phyloP scores from a whole-genome alignment of 2,113 vertebrate species.

The Brachypteracias leptosomus region DNA sequence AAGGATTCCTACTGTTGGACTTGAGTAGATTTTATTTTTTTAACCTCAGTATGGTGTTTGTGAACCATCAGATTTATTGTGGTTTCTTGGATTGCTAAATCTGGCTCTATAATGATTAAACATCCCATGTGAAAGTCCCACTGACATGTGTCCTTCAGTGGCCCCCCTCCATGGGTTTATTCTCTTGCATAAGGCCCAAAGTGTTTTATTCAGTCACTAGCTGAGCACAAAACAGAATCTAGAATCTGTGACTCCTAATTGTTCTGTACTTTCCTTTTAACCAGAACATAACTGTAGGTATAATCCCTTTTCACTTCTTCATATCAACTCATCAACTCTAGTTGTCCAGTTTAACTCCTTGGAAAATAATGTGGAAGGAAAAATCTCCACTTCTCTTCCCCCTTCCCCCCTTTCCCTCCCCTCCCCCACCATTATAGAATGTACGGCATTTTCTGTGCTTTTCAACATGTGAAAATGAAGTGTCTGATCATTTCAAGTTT shows the following conservation, averaged over 20 bases:
- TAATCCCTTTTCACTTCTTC: background rate
- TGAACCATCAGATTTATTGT: background rate
- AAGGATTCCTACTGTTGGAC: background rate
- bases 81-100: background rate
- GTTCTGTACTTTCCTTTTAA: background rate
- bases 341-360: background rate
- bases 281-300: background rate
- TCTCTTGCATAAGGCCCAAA: background rate
- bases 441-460: background rate
- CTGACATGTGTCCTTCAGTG: background rate
- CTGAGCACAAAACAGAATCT: background rate
- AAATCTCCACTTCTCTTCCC: background rate
- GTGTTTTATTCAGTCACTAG: background rate
- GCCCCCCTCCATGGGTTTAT: background rate
- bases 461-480: background rate
- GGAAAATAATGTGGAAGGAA: background rate
- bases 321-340: background rate
- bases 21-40: background rate
- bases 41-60: background rate
- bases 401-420: rapidly evolving
- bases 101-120: background rate
- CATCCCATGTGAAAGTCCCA: background rate
- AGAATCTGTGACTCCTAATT: background rate
- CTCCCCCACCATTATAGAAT: background rate
- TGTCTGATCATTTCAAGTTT: background rate